phyloP scores from a whole-genome alignment of 2,888 invertebrate genomes.

The Acleris holmiana region DNA sequence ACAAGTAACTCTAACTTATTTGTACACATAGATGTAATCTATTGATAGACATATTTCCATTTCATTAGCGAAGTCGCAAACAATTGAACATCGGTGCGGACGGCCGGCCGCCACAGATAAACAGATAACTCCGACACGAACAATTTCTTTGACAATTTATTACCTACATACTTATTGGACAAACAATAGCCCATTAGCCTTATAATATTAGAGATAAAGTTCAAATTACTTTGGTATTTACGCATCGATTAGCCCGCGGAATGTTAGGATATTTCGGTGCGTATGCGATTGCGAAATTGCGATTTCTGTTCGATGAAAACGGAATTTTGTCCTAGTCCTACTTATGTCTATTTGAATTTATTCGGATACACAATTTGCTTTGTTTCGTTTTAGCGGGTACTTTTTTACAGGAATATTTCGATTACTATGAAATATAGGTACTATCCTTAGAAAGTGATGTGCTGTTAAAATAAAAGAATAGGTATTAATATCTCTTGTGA shows the following conservation, averaged over 20 bases:
- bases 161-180: slow-evolving; percentile 17
- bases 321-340: slow-evolving; percentile 19
- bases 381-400: no score
- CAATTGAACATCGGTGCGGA: slow-evolving; percentile 35
- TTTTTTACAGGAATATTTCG: no score
- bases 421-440: no score
- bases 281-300: slow-evolving; percentile 25
- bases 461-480: no score
- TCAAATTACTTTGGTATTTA: slow-evolving; percentile 9
- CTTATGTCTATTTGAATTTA: neutral
- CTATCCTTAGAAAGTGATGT: no score
- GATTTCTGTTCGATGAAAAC: slow-evolving; percentile 12
- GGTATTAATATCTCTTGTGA: no score
- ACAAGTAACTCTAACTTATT: neutral
- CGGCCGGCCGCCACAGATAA: slow-evolving; percentile 18
- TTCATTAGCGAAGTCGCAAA: slow-evolving; percentile 40
- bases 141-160: slow-evolving; percentile 38
- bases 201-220: slow-evolving; percentile 14
- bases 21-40: slow-evolving; percentile 13
- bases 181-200: slow-evolving; percentile 26
- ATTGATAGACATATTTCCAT: slow-evolving; percentile 22
- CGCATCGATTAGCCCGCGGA: slow-evolving; percentile 32
- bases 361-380: neutral
- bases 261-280: slow-evolving; percentile 31
- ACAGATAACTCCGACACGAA: slow-evolving; percentile 26